Evolutionary conservation across 53 echinoderm and acorn worm genomes (phyloP).

Genomic region (Mesocentrotus franciscanus): DNA sequence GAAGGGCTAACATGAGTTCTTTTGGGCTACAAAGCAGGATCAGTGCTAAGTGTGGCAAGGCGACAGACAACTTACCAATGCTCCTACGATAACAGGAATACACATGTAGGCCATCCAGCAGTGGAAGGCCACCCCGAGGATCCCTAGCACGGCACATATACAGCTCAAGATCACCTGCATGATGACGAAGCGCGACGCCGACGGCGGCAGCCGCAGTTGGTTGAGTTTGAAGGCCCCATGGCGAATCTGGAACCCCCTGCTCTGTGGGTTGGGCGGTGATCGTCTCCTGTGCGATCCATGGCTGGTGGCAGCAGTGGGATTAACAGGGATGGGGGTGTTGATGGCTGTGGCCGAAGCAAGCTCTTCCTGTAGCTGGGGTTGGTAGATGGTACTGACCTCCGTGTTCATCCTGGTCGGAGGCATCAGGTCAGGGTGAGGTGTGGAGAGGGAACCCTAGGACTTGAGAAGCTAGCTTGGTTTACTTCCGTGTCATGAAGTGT

Average conservation of each 20-base stretch:
- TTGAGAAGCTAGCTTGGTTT: neutral
- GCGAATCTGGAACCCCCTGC: slow-evolving; percentile 60
- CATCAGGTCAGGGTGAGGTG: slow-evolving; percentile 3
- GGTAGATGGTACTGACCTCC: slow-evolving; percentile 60
- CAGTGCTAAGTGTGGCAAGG: too few relatives aligned
- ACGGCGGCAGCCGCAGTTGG: slow-evolving; percentile 33
- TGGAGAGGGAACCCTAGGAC: neutral
- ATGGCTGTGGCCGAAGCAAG: slow-evolving; percentile 32
- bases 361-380: slow-evolving; percentile 6
- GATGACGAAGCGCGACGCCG: slow-evolving; percentile 60
- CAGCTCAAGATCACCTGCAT: slow-evolving; percentile 61
- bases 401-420: slow-evolving; percentile 41
- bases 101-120: slow-evolving; percentile 66
- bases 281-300: slow-evolving; percentile 12
- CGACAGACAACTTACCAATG: slow-evolving; percentile 2
- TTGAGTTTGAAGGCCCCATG: slow-evolving; percentile 68
- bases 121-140: slow-evolving; percentile 42
- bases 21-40: too few relatives aligned
- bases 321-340: neutral
- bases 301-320: slow-evolving; percentile 41
- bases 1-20: too few relatives aligned
- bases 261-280: slow-evolving; percentile 23
- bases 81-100: slow-evolving; percentile 55
- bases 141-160: slow-evolving; percentile 48
- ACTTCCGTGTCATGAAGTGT: slow-evolving; percentile 24